A percentile compares a stretch with the other conserved stretches of the same genome.
Evolutionary conservation across 1,140 invertebrate genomes (phyloP).

Genomic region (Berghia stephanieae): DNA sequence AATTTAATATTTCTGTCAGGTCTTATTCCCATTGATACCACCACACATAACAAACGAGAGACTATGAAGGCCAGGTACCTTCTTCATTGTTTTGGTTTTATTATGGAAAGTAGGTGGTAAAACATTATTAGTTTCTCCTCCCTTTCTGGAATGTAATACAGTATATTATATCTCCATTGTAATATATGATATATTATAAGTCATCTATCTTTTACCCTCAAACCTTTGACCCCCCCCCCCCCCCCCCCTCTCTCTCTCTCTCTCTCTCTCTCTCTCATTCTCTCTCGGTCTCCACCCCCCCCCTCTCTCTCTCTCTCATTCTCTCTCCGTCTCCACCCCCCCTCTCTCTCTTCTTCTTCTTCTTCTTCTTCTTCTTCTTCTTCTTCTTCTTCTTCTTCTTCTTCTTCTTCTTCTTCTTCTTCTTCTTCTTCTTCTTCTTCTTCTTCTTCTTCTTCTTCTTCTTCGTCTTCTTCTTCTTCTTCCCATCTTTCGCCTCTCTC

Average conservation of each 20-base stretch:
- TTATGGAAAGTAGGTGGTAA: too few species aligned
- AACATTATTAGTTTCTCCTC: too few species aligned
- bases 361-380: not conserved
- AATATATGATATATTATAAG: too few species aligned
- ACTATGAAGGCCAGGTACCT: too few species aligned
- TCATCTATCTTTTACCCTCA: too few species aligned
- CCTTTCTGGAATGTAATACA: too few species aligned
- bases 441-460: slow-evolving; percentile 2
- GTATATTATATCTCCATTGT: too few species aligned
- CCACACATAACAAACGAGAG: too few species aligned
- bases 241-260: not conserved
- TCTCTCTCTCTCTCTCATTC: not conserved
- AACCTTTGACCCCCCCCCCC: not conserved
- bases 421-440: slow-evolving; percentile 11
- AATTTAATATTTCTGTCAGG: too few species aligned
- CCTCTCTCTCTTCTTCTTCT: not conserved
- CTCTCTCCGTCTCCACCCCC: not conserved
- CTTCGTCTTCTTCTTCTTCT: not conserved
- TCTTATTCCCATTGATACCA: too few species aligned
- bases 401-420: not conserved
- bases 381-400: not conserved
- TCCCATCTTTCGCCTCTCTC: not conserved
- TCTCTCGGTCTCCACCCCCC: not conserved
- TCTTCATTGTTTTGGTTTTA: too few species aligned
- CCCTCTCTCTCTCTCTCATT: not conserved